Evolutionary conservation across 2,113 vertebrate genomes (phyloP), one percentile per base, ranked within the genome.

Genomic region (Piaya cayana): DNA sequence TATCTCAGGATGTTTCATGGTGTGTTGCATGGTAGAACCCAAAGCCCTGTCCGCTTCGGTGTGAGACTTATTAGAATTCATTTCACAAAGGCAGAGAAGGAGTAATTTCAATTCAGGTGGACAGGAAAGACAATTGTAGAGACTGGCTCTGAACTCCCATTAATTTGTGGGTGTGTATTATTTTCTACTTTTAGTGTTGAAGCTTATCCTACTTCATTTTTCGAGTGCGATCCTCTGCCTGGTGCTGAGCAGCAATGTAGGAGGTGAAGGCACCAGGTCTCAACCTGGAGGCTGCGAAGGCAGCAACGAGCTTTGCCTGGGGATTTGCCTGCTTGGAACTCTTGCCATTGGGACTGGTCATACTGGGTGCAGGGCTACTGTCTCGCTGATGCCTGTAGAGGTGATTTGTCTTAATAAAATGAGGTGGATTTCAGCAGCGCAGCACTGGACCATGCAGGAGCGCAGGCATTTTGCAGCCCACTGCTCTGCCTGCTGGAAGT

Each of bases 381-480:
- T 11, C 75, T 1, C 2, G 20, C 47, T 19, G 29, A 12, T 1
- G 4, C 37, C 32, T 32, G 56, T 4, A 2, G 71, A 52, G 74
- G 52, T 43, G 64, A 26, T 15, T 17, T 1, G 8, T 16, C 56
- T 21, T 29, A 36, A 8, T 12, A 23, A 63, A 50, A 5, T 2
- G 2, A 0, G 0, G 30, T 5, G 29, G 19, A 43, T n/a, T 85
- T 72, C 43, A 15, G 74, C 71, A 42, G 63, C 20, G 1, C n/a
- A 4, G 42, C 43, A 1, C 7, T 0, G 2, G 25, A 26, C 19
- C 1, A 1, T 5, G 29, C 60, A 16, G 52, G 53, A 22, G 8
- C 0, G 5, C 11, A 0, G 4, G 32, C 1, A 1, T 72, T 59
- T 36, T 34, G 25, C 55, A 69, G 47, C 70, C 55, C 15, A 0